A percentile compares a stretch with the other conserved stretches of the same genome.
Evolutionary conservation across 2,888 invertebrate species (phyloP).

Genomic region (Meiosimyza decipiens): DNA sequence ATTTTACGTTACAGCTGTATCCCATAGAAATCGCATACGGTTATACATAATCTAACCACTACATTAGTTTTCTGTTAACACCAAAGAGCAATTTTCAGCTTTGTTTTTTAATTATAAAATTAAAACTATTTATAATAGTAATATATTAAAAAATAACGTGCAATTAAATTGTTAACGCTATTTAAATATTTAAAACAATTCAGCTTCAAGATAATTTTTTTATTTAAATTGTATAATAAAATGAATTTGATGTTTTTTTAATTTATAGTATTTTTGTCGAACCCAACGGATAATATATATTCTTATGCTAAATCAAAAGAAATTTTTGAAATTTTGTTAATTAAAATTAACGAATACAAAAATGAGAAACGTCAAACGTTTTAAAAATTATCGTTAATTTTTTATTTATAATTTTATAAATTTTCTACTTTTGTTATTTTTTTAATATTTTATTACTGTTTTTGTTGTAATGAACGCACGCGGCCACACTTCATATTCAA

Average conservation of each 20-base stretch:
- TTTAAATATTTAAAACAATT: neutral
- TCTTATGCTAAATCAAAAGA: too few species aligned
- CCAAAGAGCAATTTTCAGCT: conserved; percentile 4
- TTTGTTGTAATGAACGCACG: conserved; percentile 3
- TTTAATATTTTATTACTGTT: conserved; percentile 18
- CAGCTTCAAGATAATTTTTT: conserved; percentile 14
- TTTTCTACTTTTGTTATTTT: conserved; percentile 18
- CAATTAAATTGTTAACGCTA: conserved; percentile 24
- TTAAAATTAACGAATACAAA: too few species aligned
- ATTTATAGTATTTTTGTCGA: conserved; percentile 2
- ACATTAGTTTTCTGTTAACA: neutral
- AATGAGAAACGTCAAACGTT: conserved; percentile 27
- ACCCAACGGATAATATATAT: neutral
- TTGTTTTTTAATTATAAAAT: conserved; percentile 14
- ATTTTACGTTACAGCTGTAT: too few species aligned
- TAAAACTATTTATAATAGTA: conserved; percentile 20
- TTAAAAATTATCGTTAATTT: neutral
- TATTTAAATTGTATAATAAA: conserved; percentile 28
- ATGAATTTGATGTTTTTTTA: conserved; percentile 27
- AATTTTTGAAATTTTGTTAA: too few species aligned
- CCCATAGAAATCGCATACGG: too few species aligned
- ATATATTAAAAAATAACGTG: conserved; percentile 30
- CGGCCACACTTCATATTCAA: conserved; percentile 13
- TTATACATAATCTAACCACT: too few species aligned
- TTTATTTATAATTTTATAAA: conserved; percentile 1